Conservation (phyloP, 2,888 invertebrate genomes). For the Parthenolecanium corni region DNA sequence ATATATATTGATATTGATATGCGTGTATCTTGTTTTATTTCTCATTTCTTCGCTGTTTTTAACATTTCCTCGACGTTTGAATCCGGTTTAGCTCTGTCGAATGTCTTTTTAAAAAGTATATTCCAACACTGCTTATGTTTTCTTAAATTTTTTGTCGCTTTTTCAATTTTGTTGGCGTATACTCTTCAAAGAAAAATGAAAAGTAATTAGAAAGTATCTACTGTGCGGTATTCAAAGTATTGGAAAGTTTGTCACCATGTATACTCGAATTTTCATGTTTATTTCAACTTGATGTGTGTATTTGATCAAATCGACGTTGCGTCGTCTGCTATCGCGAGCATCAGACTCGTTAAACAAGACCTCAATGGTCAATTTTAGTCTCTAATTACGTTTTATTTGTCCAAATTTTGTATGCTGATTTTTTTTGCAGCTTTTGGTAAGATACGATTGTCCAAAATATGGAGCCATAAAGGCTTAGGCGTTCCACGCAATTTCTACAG, state of each 20-base stretch:
- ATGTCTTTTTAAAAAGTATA: background rate
- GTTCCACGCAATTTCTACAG: background rate
- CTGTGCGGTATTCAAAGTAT: no score
- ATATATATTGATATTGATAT: background rate
- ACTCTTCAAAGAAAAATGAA: background rate
- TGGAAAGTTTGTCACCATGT: no score
- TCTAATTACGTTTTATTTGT: background rate
- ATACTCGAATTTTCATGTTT: no score
- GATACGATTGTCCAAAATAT: background rate
- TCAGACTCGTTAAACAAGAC: background rate
- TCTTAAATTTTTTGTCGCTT: background rate
- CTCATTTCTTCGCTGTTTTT: background rate
- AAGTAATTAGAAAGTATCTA: no score
- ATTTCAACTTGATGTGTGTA: no score
- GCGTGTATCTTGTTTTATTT: slow-evolving; percentile 13
- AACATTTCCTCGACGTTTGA: background rate
- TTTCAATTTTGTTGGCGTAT: background rate
- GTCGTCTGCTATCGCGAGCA: background rate
- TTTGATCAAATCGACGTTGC: no score
- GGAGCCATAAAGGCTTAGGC: slow-evolving; percentile 6
- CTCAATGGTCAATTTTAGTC: slow-evolving; percentile 19
- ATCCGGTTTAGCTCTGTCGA: background rate
- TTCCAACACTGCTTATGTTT: background rate
- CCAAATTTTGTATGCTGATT: slow-evolving; percentile 5
- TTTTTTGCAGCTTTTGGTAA: slow-evolving; percentile 2